Conservation (phyloP, 2,888 invertebrate species). For the Trissolcus japonicus region DNA sequence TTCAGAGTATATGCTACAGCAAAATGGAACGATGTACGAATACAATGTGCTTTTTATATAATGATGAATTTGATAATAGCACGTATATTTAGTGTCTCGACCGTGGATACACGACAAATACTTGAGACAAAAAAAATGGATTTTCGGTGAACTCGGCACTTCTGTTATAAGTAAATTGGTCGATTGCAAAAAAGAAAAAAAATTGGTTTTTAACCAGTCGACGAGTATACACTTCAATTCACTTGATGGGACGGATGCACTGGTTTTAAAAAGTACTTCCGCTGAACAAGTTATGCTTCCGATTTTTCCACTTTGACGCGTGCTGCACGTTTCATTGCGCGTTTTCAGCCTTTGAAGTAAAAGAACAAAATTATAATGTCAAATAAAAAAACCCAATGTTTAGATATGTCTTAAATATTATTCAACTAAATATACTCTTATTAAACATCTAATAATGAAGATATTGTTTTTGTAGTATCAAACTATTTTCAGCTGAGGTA, state of each 20-base stretch:
- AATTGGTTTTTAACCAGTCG: slow-evolving; percentile 22
- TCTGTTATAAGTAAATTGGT: slow-evolving; percentile 49
- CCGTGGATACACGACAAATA: slow-evolving; percentile 19
- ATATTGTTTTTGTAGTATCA: no score
- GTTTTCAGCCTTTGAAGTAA: no score
- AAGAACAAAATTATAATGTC: no score
- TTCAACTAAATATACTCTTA: no score
- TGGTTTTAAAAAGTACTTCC: slow-evolving; percentile 51
- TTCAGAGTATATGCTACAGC: slow-evolving; percentile 70
- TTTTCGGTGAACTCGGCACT: slow-evolving; percentile 32
- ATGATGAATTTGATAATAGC: slow-evolving; percentile 39
- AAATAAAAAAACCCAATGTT: no score
- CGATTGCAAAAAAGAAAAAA: slow-evolving; percentile 36
- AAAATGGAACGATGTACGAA: slow-evolving; percentile 73
- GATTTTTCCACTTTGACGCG: slow-evolving; percentile 13
- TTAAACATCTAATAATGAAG: no score
- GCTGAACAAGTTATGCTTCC: slow-evolving; percentile 44
- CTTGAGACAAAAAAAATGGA: slow-evolving; percentile 27
- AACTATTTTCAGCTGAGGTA: no score
- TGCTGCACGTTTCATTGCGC: neutral
- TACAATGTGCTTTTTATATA: slow-evolving; percentile 53
- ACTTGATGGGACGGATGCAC: slow-evolving; percentile 40
- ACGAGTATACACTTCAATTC: slow-evolving; percentile 50
- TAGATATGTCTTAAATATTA: no score
- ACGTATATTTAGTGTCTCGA: slow-evolving; percentile 24